These are phyloP conservation scores for Cyanoderma ruficeps DNA, from an alignment of 2,113 vertebrate genomes.

Conservation along the genomic window DNA sequence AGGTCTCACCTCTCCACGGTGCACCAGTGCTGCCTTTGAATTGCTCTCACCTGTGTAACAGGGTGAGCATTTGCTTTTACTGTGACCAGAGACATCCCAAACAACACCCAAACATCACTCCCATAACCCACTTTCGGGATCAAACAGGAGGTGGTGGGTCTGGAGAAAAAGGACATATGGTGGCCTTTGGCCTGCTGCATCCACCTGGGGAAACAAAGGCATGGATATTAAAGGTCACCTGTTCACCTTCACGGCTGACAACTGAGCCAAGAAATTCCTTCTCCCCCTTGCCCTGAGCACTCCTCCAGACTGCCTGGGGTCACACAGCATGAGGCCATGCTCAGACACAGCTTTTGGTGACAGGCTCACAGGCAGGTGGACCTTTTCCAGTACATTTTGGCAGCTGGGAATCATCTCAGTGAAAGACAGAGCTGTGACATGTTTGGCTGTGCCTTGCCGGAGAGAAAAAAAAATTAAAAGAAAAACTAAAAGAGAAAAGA, in stretches of 20 bases:
- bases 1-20: not conserved
- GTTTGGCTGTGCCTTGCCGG: not conserved
- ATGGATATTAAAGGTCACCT: not conserved
- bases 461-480: not conserved
- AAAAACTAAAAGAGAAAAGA: too few relatives aligned
- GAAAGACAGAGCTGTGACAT: not conserved
- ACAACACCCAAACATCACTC: not conserved
- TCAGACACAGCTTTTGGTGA: not conserved
- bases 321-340: not conserved
- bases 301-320: not conserved
- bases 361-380: not conserved
- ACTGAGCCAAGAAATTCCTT: not conserved
- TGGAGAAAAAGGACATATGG: not conserved
- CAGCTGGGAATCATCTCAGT: not conserved
- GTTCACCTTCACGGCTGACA: not conserved
- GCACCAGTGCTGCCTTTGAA: not conserved
- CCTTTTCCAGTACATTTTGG: not conserved
- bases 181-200: not conserved
- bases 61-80: not conserved
- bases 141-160: not conserved
- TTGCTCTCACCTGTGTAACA: fast-evolving
- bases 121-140: not conserved
- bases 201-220: not conserved
- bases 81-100: not conserved
- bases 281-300: not conserved